Percentiles rank a stretch among this genome's conserved stretches.
phyloP scores from a whole-genome alignment of 2,888 invertebrate species.

The Cosmorhoe ocellata region DNA sequence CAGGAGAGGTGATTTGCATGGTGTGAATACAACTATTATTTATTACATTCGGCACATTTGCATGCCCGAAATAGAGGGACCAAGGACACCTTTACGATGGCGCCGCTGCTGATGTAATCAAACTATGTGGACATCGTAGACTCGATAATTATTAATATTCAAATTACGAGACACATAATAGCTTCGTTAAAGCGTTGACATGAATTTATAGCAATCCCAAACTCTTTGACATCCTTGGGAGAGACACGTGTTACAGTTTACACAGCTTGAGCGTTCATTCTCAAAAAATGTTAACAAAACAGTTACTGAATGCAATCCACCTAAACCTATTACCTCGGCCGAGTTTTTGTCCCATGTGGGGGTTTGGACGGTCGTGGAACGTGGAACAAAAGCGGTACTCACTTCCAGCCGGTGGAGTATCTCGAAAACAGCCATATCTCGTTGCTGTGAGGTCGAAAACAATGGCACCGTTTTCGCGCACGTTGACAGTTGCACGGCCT shows the following conservation, averaged over 20 bases:
- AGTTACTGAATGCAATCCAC: conserved; percentile 48
- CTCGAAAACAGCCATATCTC: conserved; percentile 99
- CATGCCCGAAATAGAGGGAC: conserved; percentile 66
- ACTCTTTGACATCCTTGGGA: conserved; percentile 50
- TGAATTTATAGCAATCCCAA: conserved; percentile 56
- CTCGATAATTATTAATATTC: conserved; percentile 58
- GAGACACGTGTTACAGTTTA: conserved; percentile 66
- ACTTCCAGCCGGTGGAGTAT: conserved; percentile 98
- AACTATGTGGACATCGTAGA: conserved; percentile 35
- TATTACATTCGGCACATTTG: conserved; percentile 71
- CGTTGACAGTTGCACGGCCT: conserved; percentile 97
- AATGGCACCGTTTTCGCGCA: conserved; percentile 93
- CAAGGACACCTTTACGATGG: conserved; percentile 56
- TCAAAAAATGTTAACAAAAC: conserved; percentile 52
- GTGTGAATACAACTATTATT: conserved; percentile 52
- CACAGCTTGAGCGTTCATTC: conserved; percentile 53
- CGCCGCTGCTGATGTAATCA: conserved; percentile 72
- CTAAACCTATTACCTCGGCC: conserved; percentile 39
- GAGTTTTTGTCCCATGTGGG: conserved; percentile 42
- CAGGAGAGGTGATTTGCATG: conserved; percentile 73
- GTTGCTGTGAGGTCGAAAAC: conserved; percentile 94
- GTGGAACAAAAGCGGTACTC: conserved; percentile 61
- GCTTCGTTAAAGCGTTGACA: conserved; percentile 58
- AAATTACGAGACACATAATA: conserved; percentile 63
- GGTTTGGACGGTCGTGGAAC: conserved; percentile 40